Conservation (phyloP, 1,140 invertebrate species). For the Chironomus tepperi region DNA sequence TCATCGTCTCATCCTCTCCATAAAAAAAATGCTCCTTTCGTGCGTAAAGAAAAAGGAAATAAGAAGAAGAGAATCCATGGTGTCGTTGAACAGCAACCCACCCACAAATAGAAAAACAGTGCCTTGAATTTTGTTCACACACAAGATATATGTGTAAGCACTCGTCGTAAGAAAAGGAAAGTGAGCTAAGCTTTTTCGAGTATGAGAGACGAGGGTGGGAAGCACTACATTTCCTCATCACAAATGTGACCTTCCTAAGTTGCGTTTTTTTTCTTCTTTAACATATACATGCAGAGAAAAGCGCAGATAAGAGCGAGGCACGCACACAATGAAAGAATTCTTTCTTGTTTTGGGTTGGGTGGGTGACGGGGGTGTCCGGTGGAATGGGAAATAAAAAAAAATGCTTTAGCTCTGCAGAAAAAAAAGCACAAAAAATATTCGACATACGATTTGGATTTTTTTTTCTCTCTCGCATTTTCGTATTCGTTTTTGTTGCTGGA, state of each 20-base stretch:
- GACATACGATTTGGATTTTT: neutral
- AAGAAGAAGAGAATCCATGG: too few relatives aligned
- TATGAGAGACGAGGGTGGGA: neutral
- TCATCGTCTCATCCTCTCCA: too few relatives aligned
- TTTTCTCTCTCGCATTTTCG: neutral
- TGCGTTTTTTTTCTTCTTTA: neutral
- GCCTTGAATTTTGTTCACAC: too few relatives aligned
- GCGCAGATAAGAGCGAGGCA: neutral
- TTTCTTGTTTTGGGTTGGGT: too few relatives aligned
- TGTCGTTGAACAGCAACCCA: too few relatives aligned
- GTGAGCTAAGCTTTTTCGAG: neutral
- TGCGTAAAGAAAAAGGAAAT: too few relatives aligned
- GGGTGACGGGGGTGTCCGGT: too few relatives aligned
- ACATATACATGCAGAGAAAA: neutral
- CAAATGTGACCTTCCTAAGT: slow-evolving; percentile 19
- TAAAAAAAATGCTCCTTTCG: too few relatives aligned
- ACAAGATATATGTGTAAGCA: too few relatives aligned
- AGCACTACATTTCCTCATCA: slow-evolving; percentile 20
- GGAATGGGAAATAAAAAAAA: too few relatives aligned
- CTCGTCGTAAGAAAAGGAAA: neutral
- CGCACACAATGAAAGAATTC: neutral
- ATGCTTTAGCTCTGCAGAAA: neutral
- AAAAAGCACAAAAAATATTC: neutral
- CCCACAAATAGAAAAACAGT: too few relatives aligned
- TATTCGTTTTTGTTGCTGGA: neutral